phyloP scores from a whole-genome alignment of 2,797 vertebrate species.

The Orestias chungarensis region DNA sequence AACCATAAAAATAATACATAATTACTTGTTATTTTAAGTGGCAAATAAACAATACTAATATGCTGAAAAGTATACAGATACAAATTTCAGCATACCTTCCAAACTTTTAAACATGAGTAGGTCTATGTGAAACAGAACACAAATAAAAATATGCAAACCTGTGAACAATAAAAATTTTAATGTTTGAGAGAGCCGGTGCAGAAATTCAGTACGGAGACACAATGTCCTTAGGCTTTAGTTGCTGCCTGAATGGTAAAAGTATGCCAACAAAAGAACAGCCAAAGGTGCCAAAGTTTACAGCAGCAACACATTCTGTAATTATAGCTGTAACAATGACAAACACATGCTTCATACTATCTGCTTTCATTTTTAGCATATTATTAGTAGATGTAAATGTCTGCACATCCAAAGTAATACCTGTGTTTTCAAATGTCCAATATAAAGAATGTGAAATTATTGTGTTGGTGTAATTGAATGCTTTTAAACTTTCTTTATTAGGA shows the following conservation, averaged over 20 bases:
- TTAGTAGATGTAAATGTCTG: constrained; percentile 1
- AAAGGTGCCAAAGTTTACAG: background rate
- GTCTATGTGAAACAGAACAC: background rate
- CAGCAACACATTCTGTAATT: constrained; percentile 9
- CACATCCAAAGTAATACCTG: background rate
- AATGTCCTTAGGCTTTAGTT: constrained; percentile 24
- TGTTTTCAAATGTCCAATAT: background rate
- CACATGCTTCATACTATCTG: background rate
- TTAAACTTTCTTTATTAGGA: too few relatives aligned
- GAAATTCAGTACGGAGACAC: constrained; percentile 8
- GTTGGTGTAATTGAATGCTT: background rate
- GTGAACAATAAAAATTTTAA: background rate
- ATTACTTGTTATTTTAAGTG: background rate
- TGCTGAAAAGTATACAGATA: background rate
- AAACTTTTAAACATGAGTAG: background rate
- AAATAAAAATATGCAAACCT: background rate
- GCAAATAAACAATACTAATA: background rate
- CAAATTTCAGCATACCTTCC: background rate
- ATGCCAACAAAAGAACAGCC: constrained; percentile 7
- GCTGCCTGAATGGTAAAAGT: constrained; percentile 24
- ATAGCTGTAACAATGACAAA: constrained; percentile 5
- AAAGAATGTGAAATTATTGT: background rate
- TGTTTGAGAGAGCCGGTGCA: background rate
- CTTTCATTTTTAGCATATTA: background rate
- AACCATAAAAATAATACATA: background rate